phyloP scores from a whole-genome alignment of 2,797 vertebrate species.

The Phataginus tricuspis region DNA sequence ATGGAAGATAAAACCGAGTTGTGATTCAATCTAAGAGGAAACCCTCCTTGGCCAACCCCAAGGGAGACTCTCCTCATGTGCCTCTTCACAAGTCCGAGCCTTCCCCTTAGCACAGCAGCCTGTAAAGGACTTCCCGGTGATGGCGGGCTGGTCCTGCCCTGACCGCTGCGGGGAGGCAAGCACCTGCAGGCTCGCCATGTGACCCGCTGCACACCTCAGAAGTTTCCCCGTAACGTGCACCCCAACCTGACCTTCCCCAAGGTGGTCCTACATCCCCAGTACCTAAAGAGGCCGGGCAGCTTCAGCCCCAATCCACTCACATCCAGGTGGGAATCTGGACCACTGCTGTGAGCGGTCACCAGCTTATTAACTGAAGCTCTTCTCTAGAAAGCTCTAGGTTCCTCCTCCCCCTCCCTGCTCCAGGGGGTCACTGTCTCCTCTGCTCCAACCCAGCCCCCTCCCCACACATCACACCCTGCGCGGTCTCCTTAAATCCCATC shows the following conservation, averaged over 20 bases:
- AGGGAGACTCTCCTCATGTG: not conserved
- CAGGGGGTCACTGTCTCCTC: not conserved
- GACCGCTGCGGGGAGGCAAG: not conserved
- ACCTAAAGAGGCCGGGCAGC: not conserved
- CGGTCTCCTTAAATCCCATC: not conserved
- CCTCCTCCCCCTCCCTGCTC: not conserved
- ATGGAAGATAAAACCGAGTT: not conserved
- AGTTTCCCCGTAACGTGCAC: not conserved
- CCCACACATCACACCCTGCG: accelerated
- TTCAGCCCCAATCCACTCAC: no score
- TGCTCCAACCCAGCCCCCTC: not conserved
- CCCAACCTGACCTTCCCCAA: not conserved
- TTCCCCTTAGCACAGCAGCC: not conserved
- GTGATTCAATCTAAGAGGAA: not conserved
- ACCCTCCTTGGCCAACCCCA: not conserved
- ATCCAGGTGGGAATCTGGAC: accelerated
- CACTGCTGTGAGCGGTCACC: no score
- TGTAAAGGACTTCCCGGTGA: not conserved
- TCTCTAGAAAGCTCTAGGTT: accelerated
- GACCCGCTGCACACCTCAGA: no score
- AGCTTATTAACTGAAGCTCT: accelerated
- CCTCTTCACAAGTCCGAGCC: not conserved
- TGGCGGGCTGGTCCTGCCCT: accelerated
- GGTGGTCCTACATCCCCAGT: no score
- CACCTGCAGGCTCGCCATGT: accelerated